Conservation (phyloP, 2,797 vertebrate species). For the Huso huso region DNA sequence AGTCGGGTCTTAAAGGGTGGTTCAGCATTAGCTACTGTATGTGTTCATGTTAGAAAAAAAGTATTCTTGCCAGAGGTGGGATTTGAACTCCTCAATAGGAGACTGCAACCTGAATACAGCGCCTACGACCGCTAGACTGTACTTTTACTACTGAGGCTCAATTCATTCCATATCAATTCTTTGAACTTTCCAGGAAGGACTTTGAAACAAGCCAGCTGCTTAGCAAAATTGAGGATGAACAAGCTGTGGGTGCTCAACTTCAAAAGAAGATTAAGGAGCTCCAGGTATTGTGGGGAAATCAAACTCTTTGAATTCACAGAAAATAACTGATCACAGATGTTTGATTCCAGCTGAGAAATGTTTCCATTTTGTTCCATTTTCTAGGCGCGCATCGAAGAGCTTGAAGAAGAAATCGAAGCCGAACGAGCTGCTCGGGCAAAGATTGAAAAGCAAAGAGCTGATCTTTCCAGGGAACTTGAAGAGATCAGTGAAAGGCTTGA, state of each 20-base stretch:
- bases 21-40: too few species aligned
- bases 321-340: background rate
- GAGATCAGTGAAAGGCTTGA: constrained; percentile 65
- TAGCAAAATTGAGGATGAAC: constrained; percentile 57
- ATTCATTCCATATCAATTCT: too few species aligned
- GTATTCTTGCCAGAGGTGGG: too few species aligned
- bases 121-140: too few species aligned
- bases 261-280: constrained; percentile 71
- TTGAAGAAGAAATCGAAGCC: constrained; percentile 63
- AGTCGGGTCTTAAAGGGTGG: too few species aligned
- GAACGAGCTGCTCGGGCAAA: constrained; percentile 53
- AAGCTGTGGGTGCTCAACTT: constrained; percentile 49
- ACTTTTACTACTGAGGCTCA: too few species aligned
- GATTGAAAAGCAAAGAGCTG: constrained; percentile 57
- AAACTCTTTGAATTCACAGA: constrained; percentile 2
- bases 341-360: background rate
- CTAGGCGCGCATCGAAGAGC: constrained; percentile 58
- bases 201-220: constrained; percentile 61
- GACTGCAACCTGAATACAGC: too few species aligned
- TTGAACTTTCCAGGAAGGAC: constrained; percentile 46
- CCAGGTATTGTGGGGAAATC: constrained; percentile 40
- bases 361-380: background rate
- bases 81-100: too few species aligned
- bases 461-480: constrained; percentile 60
- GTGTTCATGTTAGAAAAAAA: too few species aligned